phyloP scores from a whole-genome alignment of 2,113 vertebrate species.

The Apistogramma diplotaenia region DNA sequence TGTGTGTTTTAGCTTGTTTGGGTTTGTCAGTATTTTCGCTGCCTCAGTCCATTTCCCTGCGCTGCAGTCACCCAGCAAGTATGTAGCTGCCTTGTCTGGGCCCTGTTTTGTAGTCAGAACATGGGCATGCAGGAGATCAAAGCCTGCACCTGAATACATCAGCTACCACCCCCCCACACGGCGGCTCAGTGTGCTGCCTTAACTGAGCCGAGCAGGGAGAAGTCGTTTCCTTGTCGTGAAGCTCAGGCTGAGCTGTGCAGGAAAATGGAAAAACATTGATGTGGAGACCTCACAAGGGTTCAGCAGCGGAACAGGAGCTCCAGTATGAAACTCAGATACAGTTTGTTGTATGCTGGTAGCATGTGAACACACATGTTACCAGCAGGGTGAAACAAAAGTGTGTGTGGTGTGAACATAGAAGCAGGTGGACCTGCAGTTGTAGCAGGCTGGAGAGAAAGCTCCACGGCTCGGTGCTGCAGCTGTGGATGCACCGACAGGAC shows the following conservation, averaged over 20 bases:
- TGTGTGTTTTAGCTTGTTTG: background rate
- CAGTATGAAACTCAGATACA: background rate
- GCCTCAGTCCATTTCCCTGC: background rate
- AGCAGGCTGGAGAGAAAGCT: background rate
- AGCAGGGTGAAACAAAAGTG: background rate
- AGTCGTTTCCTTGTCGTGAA: background rate
- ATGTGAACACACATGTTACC: background rate
- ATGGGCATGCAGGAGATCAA: constrained; percentile 33
- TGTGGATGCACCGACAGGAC: background rate
- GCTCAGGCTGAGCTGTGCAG: background rate
- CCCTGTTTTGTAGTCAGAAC: constrained; percentile 22
- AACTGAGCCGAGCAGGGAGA: background rate
- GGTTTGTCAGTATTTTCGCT: background rate
- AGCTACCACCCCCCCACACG: background rate
- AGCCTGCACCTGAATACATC: constrained; percentile 9
- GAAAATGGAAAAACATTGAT: background rate
- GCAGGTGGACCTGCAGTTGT: background rate
- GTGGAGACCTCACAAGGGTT: background rate
- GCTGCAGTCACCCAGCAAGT: background rate
- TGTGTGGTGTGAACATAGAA: background rate
- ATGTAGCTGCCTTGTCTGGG: background rate
- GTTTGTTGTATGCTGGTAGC: background rate
- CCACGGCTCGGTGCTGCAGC: too few species aligned
- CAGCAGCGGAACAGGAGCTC: background rate
- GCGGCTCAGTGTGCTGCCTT: background rate